Conservation (phyloP, 2,113 vertebrate genomes). For the Thermophis baileyi region DNA sequence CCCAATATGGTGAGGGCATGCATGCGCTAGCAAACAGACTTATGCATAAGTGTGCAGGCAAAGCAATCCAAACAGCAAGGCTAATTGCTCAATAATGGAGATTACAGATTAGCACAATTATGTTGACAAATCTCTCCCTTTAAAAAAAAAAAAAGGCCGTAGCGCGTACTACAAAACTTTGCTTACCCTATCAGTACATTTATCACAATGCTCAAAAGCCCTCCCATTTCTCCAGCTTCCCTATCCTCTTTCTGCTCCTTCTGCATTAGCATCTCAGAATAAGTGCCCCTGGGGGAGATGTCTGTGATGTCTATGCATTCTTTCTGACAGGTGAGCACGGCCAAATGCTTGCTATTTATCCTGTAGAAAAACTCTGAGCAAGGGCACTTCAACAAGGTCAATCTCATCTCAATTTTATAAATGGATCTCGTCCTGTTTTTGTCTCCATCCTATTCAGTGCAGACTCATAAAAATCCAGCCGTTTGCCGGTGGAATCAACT, state of each 20-base stretch:
- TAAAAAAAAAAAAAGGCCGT: slow-evolving; percentile 31
- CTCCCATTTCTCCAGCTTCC: slow-evolving; percentile 23
- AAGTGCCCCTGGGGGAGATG: slow-evolving; percentile 50
- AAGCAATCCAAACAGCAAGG: slow-evolving; percentile 68
- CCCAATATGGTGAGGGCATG: slow-evolving; percentile 59
- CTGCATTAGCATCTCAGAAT: slow-evolving; percentile 36
- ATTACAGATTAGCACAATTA: slow-evolving; percentile 62
- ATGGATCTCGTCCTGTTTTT: slow-evolving; percentile 22
- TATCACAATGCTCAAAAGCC: slow-evolving; percentile 41
- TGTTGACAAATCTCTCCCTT: slow-evolving; percentile 15
- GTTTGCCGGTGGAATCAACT: slow-evolving; percentile 50
- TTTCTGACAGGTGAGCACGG: slow-evolving; percentile 35
- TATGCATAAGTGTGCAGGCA: slow-evolving; percentile 59
- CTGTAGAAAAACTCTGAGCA: slow-evolving; percentile 56
- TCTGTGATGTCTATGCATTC: slow-evolving; percentile 16
- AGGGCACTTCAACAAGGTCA: slow-evolving; percentile 64
- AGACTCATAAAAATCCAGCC: slow-evolving; percentile 26
- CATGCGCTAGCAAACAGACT: slow-evolving; percentile 30
- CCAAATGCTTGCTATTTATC: slow-evolving; percentile 49
- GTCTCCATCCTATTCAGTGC: neutral
- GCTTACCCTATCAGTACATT: slow-evolving; percentile 49
- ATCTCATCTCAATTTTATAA: slow-evolving; percentile 53
- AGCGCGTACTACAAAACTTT: slow-evolving; percentile 29
- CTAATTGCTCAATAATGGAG: slow-evolving; percentile 61
- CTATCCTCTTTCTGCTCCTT: slow-evolving; percentile 5